A percentile compares a stretch with the other conserved stretches of the same genome.
phyloP scores from a whole-genome alignment of 1,140 invertebrate species.

The Aphelinus atriplicis region DNA sequence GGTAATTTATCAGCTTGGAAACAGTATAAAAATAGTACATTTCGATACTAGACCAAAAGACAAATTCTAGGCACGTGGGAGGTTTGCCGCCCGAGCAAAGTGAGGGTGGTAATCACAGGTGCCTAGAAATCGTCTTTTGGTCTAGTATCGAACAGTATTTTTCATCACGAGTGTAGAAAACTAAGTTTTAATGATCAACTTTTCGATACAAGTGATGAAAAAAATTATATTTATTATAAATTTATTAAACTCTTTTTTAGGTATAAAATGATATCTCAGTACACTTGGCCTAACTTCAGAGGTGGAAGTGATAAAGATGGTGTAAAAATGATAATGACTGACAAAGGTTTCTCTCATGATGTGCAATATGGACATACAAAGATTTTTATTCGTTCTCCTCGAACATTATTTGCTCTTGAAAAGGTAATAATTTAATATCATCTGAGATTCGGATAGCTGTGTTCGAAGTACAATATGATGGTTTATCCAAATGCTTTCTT shows the following conservation, averaged over 20 bases:
- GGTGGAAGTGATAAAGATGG: constrained; percentile 82
- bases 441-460: no score
- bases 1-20: constrained; percentile 61
- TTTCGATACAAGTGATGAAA: no score
- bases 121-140: no score
- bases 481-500: no score
- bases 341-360: constrained; percentile 81
- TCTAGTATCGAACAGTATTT: no score
- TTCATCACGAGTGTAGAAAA: no score
- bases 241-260: constrained; percentile 63
- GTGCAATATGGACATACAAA: constrained; percentile 95
- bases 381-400: constrained; percentile 91
- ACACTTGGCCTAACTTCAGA: constrained; percentile 94
- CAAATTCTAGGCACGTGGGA: no score
- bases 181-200: no score
- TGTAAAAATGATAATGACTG: constrained; percentile 82
- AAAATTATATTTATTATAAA: neutral
- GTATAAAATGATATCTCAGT: constrained; percentile 95
- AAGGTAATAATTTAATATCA: constrained; percentile 61
- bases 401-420: constrained; percentile 89
- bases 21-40: neutral
- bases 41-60: no score
- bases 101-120: no score
- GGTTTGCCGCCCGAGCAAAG: no score
- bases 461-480: no score